A percentile compares a stretch with the other conserved stretches of the same genome.
Conservation (phyloP, 2,113 vertebrate species). For the Sorex araneus region DNA sequence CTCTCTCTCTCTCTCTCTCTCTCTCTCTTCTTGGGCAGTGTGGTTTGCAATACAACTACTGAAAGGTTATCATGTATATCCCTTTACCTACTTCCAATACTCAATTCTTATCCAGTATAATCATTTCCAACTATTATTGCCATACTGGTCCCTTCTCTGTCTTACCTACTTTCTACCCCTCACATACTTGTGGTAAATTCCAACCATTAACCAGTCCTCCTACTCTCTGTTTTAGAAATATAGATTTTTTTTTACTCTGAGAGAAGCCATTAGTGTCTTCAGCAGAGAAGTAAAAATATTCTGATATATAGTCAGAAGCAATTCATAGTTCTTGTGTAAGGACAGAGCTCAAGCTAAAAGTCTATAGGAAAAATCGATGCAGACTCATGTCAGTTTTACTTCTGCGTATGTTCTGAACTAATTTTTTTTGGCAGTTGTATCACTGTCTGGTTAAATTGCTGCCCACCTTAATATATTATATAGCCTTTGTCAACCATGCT, state of each 20-base stretch:
- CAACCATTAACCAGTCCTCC: no score
- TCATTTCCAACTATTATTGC: no score
- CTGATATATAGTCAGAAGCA: not conserved
- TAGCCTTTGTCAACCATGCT: not conserved
- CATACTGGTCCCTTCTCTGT: no score
- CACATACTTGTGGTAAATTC: no score
- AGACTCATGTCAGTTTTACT: not conserved
- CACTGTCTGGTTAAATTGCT: not conserved
- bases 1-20: no score
- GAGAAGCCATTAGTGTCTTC: not conserved
- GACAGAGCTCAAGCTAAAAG: not conserved
- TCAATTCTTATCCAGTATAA: no score
- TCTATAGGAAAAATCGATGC: not conserved
- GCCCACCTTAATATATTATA: not conserved
- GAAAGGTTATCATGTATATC: no score
- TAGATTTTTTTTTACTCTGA: not conserved
- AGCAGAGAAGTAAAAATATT: conserved; percentile 44
- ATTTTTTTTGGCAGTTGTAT: not conserved
- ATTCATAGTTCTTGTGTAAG: not conserved
- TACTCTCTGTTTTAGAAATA: no score
- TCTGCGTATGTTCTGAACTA: not conserved
- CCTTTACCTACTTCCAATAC: no score
- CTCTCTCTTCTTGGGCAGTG: no score
- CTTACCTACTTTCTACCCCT: no score
- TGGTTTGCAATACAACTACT: no score